These are phyloP conservation scores for Dyspetes luteomarginatus DNA, from an alignment of 2,888 invertebrate genomes.

Conservation along the genomic window DNA sequence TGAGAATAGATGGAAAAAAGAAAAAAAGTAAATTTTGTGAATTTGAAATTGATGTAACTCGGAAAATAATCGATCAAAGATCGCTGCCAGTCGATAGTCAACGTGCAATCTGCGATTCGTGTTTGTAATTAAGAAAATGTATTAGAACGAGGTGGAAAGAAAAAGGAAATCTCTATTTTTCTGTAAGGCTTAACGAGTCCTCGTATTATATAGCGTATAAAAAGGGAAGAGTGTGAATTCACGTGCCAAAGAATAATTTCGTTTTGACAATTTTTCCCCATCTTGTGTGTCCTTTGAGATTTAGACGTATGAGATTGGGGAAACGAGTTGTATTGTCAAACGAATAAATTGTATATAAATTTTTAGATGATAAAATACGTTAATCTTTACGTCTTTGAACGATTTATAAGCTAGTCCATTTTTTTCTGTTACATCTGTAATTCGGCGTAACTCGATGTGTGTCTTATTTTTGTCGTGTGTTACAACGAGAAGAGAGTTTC, in stretches of 20 bases:
- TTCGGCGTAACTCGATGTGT: constrained; percentile 61
- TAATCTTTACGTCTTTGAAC: constrained; percentile 65
- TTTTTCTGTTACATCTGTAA: constrained; percentile 44
- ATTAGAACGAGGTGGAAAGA: constrained; percentile 51
- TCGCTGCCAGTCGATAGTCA: constrained; percentile 21
- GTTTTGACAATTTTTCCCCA: constrained; percentile 44
- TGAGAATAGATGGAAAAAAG: neutral
- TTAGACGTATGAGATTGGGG: constrained; percentile 2
- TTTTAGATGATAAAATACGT: constrained; percentile 39
- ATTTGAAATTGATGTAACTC: constrained; percentile 60
- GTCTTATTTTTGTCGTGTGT: constrained; percentile 33
- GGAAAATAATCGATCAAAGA: constrained; percentile 3
- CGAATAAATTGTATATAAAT: constrained; percentile 63
- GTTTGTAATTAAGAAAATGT: constrained; percentile 35
- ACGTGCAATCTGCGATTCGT: constrained; percentile 42
- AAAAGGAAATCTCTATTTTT: constrained; percentile 69
- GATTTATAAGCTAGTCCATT: constrained; percentile 64
- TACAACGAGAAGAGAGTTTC: constrained; percentile 8
- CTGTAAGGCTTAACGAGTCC: constrained; percentile 63
- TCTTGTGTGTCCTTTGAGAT: neutral
- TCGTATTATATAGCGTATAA: constrained; percentile 57
- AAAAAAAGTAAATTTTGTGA: constrained; percentile 29
- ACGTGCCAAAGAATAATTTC: constrained; percentile 80
- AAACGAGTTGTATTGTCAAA: constrained; percentile 26
- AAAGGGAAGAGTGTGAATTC: constrained; percentile 80